These are phyloP conservation scores for Orthosia incerta DNA, from an alignment of 2,888 invertebrate species.

Conservation along the genomic window DNA sequence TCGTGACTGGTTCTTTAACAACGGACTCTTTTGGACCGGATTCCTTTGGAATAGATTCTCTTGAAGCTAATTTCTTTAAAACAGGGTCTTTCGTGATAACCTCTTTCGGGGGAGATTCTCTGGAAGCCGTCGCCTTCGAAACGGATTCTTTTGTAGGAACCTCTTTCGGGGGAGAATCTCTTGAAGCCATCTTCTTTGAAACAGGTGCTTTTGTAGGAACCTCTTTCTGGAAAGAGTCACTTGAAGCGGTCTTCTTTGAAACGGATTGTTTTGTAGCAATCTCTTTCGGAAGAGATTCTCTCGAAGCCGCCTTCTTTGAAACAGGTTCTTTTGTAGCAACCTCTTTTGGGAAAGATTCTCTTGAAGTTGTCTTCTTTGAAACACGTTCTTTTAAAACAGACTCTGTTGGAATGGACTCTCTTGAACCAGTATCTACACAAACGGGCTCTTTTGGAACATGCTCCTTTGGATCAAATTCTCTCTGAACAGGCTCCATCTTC, in stretches of 20 bases:
- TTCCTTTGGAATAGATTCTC: constrained; percentile 15
- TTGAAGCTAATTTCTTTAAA: constrained; percentile 18
- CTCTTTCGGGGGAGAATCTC: constrained; percentile 6
- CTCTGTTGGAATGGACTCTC: constrained; percentile 27
- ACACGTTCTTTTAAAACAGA: constrained; percentile 25
- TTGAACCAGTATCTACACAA: constrained; percentile 15
- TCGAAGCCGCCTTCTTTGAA: constrained; percentile 12
- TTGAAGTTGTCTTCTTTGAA: constrained; percentile 12
- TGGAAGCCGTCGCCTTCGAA: constrained; percentile 12
- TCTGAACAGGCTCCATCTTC: constrained; percentile 48
- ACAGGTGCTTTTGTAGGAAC: constrained; percentile 31
- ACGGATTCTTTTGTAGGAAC: constrained; percentile 33
- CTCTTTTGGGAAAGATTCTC: constrained; percentile 27
- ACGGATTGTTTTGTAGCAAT: constrained; percentile 23
- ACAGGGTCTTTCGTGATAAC: constrained; percentile 20
- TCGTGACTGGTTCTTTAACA: constrained; percentile 13
- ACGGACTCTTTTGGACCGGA: constrained; percentile 5
- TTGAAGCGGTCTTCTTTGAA: constrained; percentile 15
- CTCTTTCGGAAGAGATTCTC: constrained; percentile 29
- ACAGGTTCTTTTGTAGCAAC: constrained; percentile 25
- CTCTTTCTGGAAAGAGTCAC: constrained; percentile 4
- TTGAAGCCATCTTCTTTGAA: constrained; percentile 13
- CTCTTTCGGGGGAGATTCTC: constrained; percentile 26
- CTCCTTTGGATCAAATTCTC: constrained; percentile 29
- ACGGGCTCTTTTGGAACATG: constrained; percentile 30